phyloP scores from a whole-genome alignment of 2,888 invertebrate species.

The Orthosia incerta region DNA sequence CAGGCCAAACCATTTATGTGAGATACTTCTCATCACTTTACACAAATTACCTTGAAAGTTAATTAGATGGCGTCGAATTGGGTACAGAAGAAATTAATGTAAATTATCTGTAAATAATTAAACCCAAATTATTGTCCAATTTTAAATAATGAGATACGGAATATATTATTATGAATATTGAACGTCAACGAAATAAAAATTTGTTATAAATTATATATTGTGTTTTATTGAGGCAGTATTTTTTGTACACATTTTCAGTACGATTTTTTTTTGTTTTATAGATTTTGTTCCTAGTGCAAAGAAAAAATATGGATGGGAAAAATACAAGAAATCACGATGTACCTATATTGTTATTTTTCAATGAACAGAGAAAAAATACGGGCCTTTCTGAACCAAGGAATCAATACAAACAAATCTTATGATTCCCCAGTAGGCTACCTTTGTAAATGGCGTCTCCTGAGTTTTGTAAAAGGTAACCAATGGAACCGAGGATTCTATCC shows the following conservation, averaged over 20 bases:
- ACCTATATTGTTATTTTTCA: not conserved
- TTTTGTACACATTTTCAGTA: not conserved
- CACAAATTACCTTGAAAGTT: slow-evolving; percentile 57
- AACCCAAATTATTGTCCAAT: slow-evolving; percentile 66
- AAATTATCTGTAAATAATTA: slow-evolving; percentile 65
- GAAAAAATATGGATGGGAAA: too few species aligned
- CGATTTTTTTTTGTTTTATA: too few species aligned
- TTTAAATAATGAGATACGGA: slow-evolving; percentile 61
- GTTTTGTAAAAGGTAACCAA: slow-evolving; percentile 33
- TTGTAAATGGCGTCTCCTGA: slow-evolving; percentile 24
- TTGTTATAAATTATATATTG: slow-evolving; percentile 67
- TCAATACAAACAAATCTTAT: slow-evolving; percentile 27
- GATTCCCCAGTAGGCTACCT: slow-evolving; percentile 34
- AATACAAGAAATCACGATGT: too few species aligned
- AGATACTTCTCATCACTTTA: slow-evolving; percentile 49
- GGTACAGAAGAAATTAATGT: slow-evolving; percentile 54
- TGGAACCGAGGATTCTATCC: slow-evolving; percentile 15
- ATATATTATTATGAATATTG: slow-evolving; percentile 68
- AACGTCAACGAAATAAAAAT: slow-evolving; percentile 75
- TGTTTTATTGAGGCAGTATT: slow-evolving; percentile 46
- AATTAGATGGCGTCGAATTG: slow-evolving; percentile 51
- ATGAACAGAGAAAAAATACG: not conserved
- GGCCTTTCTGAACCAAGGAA: not conserved
- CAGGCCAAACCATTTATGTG: slow-evolving; percentile 45
- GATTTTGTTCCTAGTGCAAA: too few species aligned